Percentiles rank a stretch among this genome's conserved stretches.
Evolutionary conservation across 1,140 invertebrate species (phyloP).

Genomic region (Daktulosphaira vitifoliae): DNA sequence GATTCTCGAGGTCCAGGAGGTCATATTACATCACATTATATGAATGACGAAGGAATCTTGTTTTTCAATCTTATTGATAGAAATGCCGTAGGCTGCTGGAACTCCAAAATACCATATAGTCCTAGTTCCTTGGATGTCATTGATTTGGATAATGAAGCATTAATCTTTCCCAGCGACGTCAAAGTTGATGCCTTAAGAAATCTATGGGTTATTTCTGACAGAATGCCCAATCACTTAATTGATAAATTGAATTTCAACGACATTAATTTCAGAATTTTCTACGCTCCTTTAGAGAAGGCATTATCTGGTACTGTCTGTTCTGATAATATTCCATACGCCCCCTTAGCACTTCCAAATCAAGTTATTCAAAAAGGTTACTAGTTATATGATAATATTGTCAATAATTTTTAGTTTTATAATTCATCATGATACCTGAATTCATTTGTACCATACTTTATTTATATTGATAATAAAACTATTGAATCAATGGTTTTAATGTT

Average conservation of each 20-base stretch:
- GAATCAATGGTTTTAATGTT: too few species aligned
- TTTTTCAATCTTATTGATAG: conserved; percentile 68
- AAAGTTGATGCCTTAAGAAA: conserved; percentile 56
- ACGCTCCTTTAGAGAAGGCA: conserved; percentile 53
- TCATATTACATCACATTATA: conserved; percentile 64
- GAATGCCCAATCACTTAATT: conserved; percentile 66
- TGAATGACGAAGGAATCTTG: conserved; percentile 61
- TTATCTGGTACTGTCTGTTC: conserved; percentile 64
- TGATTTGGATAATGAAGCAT: conserved; percentile 60
- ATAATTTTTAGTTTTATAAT: too few species aligned
- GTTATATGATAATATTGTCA: too few species aligned
- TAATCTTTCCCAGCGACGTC: conserved; percentile 69
- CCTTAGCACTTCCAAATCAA: neutral
- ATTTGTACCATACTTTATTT: too few species aligned
- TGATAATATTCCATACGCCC: neutral
- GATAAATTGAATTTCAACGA: conserved; percentile 63
- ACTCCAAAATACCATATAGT: conserved; percentile 53
- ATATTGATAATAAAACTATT: too few species aligned
- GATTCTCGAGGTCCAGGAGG: conserved; percentile 59
- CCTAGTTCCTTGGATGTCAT: conserved; percentile 48
- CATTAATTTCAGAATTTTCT: conserved; percentile 67
- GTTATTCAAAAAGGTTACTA: neutral
- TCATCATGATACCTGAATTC: too few species aligned
- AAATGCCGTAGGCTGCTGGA: conserved; percentile 74
- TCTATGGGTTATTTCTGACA: conserved; percentile 67